These are phyloP conservation scores for Periophthalmus modestus DNA, from an alignment of 2,113 vertebrate genomes.

Conservation along the genomic window DNA sequence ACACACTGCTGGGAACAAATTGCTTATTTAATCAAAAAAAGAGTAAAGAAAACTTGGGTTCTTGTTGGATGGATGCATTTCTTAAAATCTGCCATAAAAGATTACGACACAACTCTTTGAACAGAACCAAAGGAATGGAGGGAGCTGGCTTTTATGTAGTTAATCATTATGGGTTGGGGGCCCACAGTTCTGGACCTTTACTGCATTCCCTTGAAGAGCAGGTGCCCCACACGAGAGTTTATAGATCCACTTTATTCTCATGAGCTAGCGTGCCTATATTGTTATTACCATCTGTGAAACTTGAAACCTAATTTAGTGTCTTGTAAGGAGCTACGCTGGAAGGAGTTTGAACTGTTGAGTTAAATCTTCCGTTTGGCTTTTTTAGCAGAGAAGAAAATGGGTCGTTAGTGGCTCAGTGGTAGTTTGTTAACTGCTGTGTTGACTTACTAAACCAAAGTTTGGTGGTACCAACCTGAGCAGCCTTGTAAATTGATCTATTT, in stretches of 20 bases:
- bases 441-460: too few species aligned
- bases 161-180: slow-evolving; percentile 16
- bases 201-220: slow-evolving; percentile 1
- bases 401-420: too few species aligned
- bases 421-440: too few species aligned
- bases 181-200: background rate
- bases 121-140: background rate
- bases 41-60: background rate
- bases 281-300: background rate
- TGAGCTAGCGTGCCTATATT: background rate
- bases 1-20: background rate
- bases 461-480: too few species aligned
- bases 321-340: background rate
- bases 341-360: too few species aligned
- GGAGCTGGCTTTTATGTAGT: slow-evolving; percentile 1
- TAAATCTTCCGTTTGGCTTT: too few species aligned
- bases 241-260: background rate
- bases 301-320: background rate
- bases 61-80: background rate
- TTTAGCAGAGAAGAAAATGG: too few species aligned
- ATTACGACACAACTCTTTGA: background rate
- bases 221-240: background rate
- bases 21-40: background rate
- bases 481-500: too few species aligned
- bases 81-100: background rate